phyloP scores from a whole-genome alignment of 2,888 invertebrate genomes.

The Eupeodes luniger region DNA sequence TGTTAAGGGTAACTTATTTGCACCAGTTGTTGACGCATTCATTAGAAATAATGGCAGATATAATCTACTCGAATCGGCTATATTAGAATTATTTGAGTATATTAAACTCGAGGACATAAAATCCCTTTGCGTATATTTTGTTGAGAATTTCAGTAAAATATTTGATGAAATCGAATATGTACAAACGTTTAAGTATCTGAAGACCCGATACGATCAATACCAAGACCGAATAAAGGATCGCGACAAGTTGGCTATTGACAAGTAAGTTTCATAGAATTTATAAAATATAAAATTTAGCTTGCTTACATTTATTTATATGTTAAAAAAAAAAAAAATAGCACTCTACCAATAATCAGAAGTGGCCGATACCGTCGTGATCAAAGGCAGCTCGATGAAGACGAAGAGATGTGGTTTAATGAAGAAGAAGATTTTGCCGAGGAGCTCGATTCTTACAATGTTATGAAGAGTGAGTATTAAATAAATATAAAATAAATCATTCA shows the following conservation, averaged over 20 bases:
- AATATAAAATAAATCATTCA: slow-evolving; percentile 15
- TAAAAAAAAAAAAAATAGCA: slow-evolving; percentile 51
- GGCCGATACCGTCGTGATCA: slow-evolving; percentile 94
- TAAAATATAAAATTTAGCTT: background rate
- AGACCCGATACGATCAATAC: slow-evolving; percentile 94
- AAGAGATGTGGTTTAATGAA: slow-evolving; percentile 99
- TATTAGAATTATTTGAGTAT: slow-evolving; percentile 99
- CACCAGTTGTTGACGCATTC: slow-evolving; percentile 98
- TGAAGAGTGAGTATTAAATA: slow-evolving; percentile 81
- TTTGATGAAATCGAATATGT: slow-evolving; percentile 98
- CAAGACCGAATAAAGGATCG: slow-evolving; percentile 95
- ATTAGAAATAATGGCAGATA: slow-evolving; percentile 98
- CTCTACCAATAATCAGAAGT: slow-evolving; percentile 88
- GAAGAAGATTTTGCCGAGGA: slow-evolving; percentile 97
- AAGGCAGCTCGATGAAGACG: slow-evolving; percentile 97
- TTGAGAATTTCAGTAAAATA: slow-evolving; percentile 97
- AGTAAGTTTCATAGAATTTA: slow-evolving; percentile 84
- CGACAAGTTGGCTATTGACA: slow-evolving; percentile 89
- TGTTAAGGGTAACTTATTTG: slow-evolving; percentile 96
- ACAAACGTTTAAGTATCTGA: slow-evolving; percentile 97
- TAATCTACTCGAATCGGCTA: slow-evolving; percentile 99
- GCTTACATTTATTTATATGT: too few relatives aligned
- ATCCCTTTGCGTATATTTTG: slow-evolving; percentile 95
- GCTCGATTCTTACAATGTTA: slow-evolving; percentile 83
- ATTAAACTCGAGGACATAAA: slow-evolving; percentile 97